A percentile compares a stretch with the other conserved stretches of the same genome.
Evolutionary conservation across 2,888 invertebrate genomes (phyloP).

Genomic region (Euzetes globulus): DNA sequence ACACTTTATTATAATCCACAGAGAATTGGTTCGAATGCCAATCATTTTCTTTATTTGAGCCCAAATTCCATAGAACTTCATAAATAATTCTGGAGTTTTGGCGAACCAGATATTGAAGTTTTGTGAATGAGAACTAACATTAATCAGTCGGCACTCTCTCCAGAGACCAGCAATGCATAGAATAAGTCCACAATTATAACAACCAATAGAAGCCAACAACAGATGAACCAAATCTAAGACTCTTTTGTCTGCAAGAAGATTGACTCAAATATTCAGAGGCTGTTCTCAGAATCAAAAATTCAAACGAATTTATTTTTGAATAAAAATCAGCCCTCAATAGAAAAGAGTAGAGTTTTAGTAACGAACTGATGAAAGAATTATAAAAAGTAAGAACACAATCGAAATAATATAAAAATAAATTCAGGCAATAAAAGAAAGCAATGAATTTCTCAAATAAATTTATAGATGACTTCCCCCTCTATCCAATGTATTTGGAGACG

Average conservation of each 20-base stretch:
- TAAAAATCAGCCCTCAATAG: not conserved
- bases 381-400: not conserved
- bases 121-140: constrained; percentile 20
- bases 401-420: no score
- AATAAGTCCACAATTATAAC: constrained; percentile 22
- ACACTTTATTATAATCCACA: constrained; percentile 21
- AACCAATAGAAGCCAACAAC: not conserved
- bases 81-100: constrained; percentile 18
- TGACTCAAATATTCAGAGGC: constrained; percentile 8
- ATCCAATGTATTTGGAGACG: no score
- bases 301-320: constrained; percentile 16
- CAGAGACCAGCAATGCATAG: not conserved
- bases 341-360: not conserved
- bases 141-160: constrained; percentile 13
- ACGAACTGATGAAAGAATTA: not conserved
- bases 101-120: constrained; percentile 15
- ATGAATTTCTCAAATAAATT: no score
- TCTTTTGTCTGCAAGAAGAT: constrained; percentile 1
- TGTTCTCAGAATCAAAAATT: not conserved
- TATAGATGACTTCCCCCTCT: no score
- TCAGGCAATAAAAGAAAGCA: no score
- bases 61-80: constrained; percentile 7
- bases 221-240: not conserved
- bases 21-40: constrained; percentile 8
- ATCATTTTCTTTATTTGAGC: constrained; percentile 22